phyloP scores from a whole-genome alignment of 2,888 invertebrate genomes.

The Oxyscelio sp. region DNA sequence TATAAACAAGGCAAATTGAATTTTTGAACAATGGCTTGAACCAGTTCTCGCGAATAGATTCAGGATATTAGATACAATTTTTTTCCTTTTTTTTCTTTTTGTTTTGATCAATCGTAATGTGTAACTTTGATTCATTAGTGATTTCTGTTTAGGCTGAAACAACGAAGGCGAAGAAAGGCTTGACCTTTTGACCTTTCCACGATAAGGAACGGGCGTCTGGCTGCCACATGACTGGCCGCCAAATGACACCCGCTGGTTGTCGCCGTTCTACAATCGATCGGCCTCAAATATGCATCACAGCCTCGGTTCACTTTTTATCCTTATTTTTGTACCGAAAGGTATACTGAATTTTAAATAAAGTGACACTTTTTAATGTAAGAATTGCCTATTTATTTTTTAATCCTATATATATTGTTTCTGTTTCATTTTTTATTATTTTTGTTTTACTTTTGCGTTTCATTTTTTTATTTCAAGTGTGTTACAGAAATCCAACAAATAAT shows the following conservation, averaged over 20 bases:
- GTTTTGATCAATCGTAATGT: not conserved
- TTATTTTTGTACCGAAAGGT: constrained; percentile 49
- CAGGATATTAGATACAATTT: constrained; percentile 20
- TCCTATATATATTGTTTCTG: no score
- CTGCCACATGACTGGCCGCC: constrained; percentile 82
- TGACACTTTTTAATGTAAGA: no score
- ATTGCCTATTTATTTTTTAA: no score
- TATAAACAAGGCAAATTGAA: constrained; percentile 65
- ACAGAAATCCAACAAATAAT: no score
- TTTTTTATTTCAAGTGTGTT: no score
- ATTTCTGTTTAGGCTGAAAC: constrained; percentile 83
- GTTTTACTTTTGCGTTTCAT: no score
- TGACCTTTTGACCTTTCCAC: constrained; percentile 64
- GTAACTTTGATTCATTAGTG: constrained; percentile 61
- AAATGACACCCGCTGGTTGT: constrained; percentile 15
- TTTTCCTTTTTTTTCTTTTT: constrained; percentile 27
- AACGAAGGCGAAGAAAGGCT: constrained; percentile 57
- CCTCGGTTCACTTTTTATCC: constrained; percentile 31
- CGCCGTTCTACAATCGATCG: constrained; percentile 18
- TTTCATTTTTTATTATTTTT: no score
- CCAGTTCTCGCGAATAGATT: constrained; percentile 26
- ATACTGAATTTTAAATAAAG: constrained; percentile 50
- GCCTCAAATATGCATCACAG: constrained; percentile 24
- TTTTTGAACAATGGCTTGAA: constrained; percentile 41
- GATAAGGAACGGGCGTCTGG: constrained; percentile 57